Percentiles rank a stretch among this genome's conserved stretches.
These are phyloP conservation scores for Nephrocerus scutellatus DNA, from an alignment of 2,888 invertebrate species.

Conservation along the genomic window DNA sequence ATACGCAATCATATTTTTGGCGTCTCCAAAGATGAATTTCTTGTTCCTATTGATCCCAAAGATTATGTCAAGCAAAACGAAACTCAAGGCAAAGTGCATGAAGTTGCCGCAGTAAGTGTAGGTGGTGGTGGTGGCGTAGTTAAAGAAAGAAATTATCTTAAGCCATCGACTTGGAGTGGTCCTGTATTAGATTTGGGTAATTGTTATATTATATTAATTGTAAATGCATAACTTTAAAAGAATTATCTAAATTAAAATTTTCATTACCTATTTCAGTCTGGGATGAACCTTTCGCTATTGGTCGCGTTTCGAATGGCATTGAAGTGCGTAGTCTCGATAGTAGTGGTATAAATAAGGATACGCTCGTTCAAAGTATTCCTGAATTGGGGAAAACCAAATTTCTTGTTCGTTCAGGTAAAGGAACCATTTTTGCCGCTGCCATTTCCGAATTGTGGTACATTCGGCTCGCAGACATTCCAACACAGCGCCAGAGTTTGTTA, in stretches of 20 bases:
- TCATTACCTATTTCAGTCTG: constrained; percentile 53
- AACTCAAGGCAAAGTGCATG: constrained; percentile 21
- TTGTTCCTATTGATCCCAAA: constrained; percentile 74
- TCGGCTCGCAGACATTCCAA: constrained; percentile 68
- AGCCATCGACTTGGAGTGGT: constrained; percentile 38
- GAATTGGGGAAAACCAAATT: constrained; percentile 68
- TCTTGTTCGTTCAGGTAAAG: constrained; percentile 66
- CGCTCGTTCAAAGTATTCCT: constrained; percentile 68
- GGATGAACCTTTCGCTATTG: constrained; percentile 89
- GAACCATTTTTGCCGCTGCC: constrained; percentile 80
- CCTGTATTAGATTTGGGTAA: constrained; percentile 38
- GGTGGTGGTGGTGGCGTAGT: no score
- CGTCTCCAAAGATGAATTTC: constrained; percentile 79
- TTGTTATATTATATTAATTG: not conserved
- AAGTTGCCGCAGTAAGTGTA: constrained; percentile 15
- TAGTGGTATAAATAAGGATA: constrained; percentile 52
- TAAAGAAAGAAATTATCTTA: constrained; percentile 26
- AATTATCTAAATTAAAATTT: not conserved
- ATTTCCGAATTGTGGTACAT: constrained; percentile 85
- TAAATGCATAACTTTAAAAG: no score
- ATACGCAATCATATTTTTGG: constrained; percentile 69
- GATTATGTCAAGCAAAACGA: constrained; percentile 44
- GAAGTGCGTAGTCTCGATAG: constrained; percentile 84
- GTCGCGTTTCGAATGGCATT: constrained; percentile 72
- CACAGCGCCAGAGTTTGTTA: constrained; percentile 76